phyloP scores from a whole-genome alignment of 2,797 vertebrate species.

The Bradypodion pumilum region DNA sequence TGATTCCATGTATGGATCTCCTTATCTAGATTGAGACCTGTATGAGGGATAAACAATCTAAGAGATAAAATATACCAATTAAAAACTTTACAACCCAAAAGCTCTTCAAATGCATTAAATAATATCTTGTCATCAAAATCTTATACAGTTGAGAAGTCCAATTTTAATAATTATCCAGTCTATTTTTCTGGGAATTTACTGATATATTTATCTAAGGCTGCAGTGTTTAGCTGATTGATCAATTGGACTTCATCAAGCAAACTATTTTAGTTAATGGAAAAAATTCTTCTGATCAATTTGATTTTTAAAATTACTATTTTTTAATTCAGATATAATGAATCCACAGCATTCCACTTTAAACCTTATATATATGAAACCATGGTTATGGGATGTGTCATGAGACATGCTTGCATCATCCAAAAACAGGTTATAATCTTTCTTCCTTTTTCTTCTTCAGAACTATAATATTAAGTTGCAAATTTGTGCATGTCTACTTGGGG shows the following conservation, averaged over 20 bases:
- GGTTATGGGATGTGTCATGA: not conserved
- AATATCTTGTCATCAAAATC: constrained; percentile 58
- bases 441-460: not conserved
- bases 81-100: constrained; percentile 52
- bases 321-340: constrained; percentile 1
- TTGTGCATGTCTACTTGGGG: not conserved
- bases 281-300: not conserved
- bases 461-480: not conserved
- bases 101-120: constrained; percentile 28
- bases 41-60: constrained; percentile 49
- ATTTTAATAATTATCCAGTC: constrained; percentile 64
- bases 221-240: constrained; percentile 7
- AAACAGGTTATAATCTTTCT: not conserved
- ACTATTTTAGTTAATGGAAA: not conserved
- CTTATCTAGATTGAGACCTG: not conserved
- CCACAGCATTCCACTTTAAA: not conserved
- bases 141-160: constrained; percentile 66
- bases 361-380: not conserved
- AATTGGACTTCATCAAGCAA: not conserved
- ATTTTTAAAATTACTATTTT: not conserved
- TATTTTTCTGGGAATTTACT: constrained; percentile 59
- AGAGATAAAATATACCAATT: constrained; percentile 65
- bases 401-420: not conserved
- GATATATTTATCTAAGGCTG: constrained; percentile 55
- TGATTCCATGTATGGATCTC: not conserved